Conservation (phyloP, 2,113 vertebrate species). For the Empidonax traillii region DNA sequence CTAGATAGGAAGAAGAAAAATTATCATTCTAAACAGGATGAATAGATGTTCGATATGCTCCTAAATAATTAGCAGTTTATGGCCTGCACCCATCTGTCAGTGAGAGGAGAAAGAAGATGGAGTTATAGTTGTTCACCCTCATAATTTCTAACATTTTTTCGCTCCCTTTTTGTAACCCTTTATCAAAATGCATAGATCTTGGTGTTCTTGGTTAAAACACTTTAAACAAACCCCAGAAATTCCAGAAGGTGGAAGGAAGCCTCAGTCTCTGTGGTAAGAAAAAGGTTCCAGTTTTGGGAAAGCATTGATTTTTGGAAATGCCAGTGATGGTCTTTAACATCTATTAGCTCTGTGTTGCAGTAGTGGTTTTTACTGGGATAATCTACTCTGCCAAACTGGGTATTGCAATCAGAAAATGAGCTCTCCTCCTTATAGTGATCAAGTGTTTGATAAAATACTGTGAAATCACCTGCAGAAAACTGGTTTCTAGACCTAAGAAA, state of each 20-base stretch:
- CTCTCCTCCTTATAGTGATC: neutral
- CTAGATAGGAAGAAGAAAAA: neutral
- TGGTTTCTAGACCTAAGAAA: neutral
- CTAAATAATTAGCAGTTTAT: neutral
- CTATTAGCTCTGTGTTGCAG: neutral
- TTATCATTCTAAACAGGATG: neutral
- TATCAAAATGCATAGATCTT: neutral
- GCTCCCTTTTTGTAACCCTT: neutral
- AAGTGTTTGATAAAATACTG: neutral
- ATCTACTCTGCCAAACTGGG: neutral
- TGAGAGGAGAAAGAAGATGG: neutral
- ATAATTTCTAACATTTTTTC: neutral
- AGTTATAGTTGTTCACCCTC: accelerated
- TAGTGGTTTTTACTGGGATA: neutral
- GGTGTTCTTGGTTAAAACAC: neutral
- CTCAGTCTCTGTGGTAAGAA: neutral
- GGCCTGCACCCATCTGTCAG: neutral
- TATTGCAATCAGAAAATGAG: neutral
- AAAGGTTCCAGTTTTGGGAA: neutral
- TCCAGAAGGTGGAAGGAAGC: neutral
- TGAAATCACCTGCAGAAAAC: neutral
- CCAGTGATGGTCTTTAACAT: neutral
- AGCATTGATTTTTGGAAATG: neutral
- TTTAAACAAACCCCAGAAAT: neutral
- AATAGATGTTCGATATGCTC: neutral